These are phyloP conservation scores for Excalfactoria chinensis DNA, from an alignment of 2,113 vertebrate genomes.

Conservation along the genomic window DNA sequence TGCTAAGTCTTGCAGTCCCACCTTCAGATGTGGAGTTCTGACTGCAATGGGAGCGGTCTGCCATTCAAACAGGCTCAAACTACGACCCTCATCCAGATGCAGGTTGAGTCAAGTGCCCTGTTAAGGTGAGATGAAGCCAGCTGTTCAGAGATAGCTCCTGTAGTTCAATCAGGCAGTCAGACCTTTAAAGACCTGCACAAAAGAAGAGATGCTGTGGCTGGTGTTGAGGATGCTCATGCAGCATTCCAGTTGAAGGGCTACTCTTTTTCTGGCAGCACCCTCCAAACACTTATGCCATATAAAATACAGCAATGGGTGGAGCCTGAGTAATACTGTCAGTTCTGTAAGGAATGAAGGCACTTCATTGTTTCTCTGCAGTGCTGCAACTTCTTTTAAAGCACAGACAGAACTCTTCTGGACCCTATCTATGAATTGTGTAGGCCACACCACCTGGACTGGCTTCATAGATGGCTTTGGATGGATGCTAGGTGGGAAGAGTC, in stretches of 20 bases:
- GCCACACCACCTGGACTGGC: background rate
- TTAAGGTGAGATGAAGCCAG: background rate
- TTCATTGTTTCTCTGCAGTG: background rate
- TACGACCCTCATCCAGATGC: rapidly evolving
- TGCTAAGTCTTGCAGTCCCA: background rate
- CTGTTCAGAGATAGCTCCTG: background rate
- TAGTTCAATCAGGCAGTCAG: rapidly evolving
- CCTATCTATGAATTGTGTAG: background rate
- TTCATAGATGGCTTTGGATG: background rate
- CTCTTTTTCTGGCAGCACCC: background rate
- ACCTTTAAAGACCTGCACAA: rapidly evolving
- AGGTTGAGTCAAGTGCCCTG: background rate
- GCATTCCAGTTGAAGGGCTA: background rate
- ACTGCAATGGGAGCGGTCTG: rapidly evolving
- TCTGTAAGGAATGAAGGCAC: background rate
- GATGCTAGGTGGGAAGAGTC: background rate
- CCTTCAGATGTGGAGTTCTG: background rate
- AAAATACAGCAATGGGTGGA: background rate
- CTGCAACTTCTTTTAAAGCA: background rate
- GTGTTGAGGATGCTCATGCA: background rate
- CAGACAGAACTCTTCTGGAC: background rate
- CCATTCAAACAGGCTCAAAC: background rate
- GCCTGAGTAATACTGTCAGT: rapidly evolving
- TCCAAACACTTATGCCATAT: background rate
- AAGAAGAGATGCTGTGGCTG: background rate